Evolutionary conservation across 2,888 invertebrate species (phyloP), one percentile per base, ranked within the genome.

Genomic region (Eretmocerus hayati): DNA sequence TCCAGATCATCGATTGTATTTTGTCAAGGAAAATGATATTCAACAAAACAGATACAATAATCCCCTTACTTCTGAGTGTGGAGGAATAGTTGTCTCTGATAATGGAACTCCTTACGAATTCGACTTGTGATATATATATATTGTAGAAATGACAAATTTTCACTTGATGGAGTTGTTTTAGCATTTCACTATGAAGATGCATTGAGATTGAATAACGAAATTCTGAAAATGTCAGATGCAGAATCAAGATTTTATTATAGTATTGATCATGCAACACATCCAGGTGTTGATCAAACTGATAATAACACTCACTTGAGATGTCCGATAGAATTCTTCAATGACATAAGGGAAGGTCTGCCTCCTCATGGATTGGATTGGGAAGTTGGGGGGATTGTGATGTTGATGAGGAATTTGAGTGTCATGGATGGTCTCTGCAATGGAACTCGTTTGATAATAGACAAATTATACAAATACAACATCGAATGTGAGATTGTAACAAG

Each of bases 201-300:
- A 2, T 13, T 2, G 2, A 38, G 1, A 0, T 13, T 45, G 31
- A 45, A 37, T 45, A 37, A 38, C n/a, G 39, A 46, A 38, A 32
- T 39, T 19, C 32, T 46, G 30, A 38, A 26, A 4, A 22, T 26
- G 15, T 4, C 38, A 6, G 13, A 23, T 13, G 16, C 11, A 2
- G 22, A 37, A 30, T 20, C 5, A 8, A 23, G 21, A 16, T 38
- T 21, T 30, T 45, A 45, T 30, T 45, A 38, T 18, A 45, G 45
- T 18, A 30, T 26, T 4, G 38, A 45, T 38, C 38, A 38, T 19
- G 45, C 31, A 5, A 36, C 22, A 15, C 15, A 36, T 23, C 36
- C 36, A 22, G 44, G 23, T 26, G 22, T 26, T 5, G 45, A 45
- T 26, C 38, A 38, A 38, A 20, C 45, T n/a, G 45, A 45, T 45